Conservation (phyloP, 92 coral and sea anemone genomes). For the Actinernus sp. region DNA sequence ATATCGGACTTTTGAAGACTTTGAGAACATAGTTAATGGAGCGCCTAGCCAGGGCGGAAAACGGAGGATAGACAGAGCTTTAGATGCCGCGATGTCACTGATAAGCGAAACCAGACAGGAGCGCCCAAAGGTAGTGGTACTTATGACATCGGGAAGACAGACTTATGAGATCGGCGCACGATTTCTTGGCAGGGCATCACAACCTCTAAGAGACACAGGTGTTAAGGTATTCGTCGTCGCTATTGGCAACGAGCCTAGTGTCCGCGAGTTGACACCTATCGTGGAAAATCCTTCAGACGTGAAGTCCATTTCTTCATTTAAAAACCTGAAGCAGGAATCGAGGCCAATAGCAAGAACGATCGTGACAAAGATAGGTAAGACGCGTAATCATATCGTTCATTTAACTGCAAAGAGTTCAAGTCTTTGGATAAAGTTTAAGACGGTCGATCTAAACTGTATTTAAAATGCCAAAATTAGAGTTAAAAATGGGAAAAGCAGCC, state of each 20-base stretch:
- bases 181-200: constrained; percentile 22
- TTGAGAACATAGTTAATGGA: constrained; percentile 49
- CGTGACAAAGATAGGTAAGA: constrained; percentile 11
- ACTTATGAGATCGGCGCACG: constrained; percentile 37
- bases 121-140: constrained; percentile 45
- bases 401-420: too few species aligned
- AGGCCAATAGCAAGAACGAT: constrained; percentile 24
- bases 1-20: constrained; percentile 7
- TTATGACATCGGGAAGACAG: constrained; percentile 62
- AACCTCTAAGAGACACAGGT: constrained; percentile 42
- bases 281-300: constrained; percentile 47
- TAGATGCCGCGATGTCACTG: constrained; percentile 67
- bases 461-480: too few species aligned
- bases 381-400: too few species aligned
- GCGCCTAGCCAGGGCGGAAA: constrained; percentile 74
- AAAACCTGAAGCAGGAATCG: neutral
- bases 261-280: constrained; percentile 36
- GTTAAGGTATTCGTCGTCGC: constrained; percentile 67
- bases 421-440: too few species aligned
- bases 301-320: constrained; percentile 14
- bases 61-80: constrained; percentile 72
- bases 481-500: too few species aligned
- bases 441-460: too few species aligned
- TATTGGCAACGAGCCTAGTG: constrained; percentile 58
- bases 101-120: constrained; percentile 47